Conservation (phyloP, 2,888 invertebrate genomes). For the Himalopsyche japonica region DNA sequence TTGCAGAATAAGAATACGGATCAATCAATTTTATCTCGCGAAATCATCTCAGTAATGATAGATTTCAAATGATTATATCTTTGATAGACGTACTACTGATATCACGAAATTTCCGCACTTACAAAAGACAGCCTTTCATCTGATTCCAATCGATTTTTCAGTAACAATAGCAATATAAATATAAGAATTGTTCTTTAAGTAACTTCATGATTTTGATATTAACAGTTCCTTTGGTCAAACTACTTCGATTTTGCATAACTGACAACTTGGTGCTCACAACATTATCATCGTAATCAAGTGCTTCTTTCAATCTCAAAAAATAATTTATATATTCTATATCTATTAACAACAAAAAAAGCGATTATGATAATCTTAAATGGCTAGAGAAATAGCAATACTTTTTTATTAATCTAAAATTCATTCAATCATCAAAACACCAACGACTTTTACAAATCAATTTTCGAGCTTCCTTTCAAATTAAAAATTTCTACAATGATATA, state of each 20-base stretch:
- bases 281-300: not conserved
- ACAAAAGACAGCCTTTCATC: not conserved
- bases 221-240: not conserved
- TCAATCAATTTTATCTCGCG: not conserved
- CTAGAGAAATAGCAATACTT: too few relatives aligned
- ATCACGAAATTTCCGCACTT: not conserved
- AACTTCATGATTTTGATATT: not conserved
- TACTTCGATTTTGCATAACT: not conserved
- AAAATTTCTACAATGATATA: too few relatives aligned
- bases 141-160: not conserved
- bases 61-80: not conserved
- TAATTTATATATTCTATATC: too few relatives aligned
- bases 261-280: not conserved
- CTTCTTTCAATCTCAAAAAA: not conserved
- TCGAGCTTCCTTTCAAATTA: too few relatives aligned
- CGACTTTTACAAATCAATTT: too few relatives aligned
- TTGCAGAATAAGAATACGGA: not conserved
- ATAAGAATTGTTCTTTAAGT: not conserved
- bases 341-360: too few relatives aligned
- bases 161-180: not conserved
- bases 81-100: not conserved
- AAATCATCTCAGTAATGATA: not conserved
- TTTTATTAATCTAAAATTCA: too few relatives aligned
- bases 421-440: too few relatives aligned
- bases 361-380: too few relatives aligned